phyloP scores from a whole-genome alignment of 2,113 vertebrate species.

The Reinhardtius hippoglossoides region DNA sequence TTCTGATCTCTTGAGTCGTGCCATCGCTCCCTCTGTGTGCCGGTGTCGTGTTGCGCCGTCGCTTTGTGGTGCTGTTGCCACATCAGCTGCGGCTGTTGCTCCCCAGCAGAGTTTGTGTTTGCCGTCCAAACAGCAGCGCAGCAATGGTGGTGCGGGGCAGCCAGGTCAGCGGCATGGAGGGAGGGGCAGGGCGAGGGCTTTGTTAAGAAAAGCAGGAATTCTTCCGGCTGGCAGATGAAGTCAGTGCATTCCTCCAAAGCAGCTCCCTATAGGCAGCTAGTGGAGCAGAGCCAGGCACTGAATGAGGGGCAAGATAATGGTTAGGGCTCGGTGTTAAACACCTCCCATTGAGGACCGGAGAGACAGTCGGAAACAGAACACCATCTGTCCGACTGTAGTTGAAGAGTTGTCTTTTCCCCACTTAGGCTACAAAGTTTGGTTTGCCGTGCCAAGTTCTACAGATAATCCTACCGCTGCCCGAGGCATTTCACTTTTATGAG shows the following conservation, averaged over 20 bases:
- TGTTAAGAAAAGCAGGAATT: constrained; percentile 68
- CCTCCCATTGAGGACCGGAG: constrained; percentile 57
- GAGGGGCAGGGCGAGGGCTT: constrained; percentile 34
- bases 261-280: constrained; percentile 65
- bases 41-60: constrained; percentile 27
- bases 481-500: constrained; percentile 64
- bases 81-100: constrained; percentile 57
- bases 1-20: constrained; percentile 4
- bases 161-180: constrained; percentile 46
- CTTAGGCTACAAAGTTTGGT: constrained; percentile 57
- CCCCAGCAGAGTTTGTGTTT: constrained; percentile 61
- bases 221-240: constrained; percentile 75
- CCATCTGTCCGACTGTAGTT: constrained; percentile 70
- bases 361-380: constrained; percentile 57
- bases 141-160: constrained; percentile 35
- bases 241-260: constrained; percentile 79
- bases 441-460: constrained; percentile 52
- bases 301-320: constrained; percentile 69
- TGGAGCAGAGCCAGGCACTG: constrained; percentile 72
- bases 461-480: constrained; percentile 43
- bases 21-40: constrained; percentile 21
- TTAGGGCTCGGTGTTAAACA: constrained; percentile 48
- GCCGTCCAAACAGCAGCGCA: constrained; percentile 55
- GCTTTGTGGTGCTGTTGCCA: constrained; percentile 63
- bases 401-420: constrained; percentile 61